Base-by-base conservation (phyloP, 2,797 vertebrate species). In the Zalophus californianus region DNA sequence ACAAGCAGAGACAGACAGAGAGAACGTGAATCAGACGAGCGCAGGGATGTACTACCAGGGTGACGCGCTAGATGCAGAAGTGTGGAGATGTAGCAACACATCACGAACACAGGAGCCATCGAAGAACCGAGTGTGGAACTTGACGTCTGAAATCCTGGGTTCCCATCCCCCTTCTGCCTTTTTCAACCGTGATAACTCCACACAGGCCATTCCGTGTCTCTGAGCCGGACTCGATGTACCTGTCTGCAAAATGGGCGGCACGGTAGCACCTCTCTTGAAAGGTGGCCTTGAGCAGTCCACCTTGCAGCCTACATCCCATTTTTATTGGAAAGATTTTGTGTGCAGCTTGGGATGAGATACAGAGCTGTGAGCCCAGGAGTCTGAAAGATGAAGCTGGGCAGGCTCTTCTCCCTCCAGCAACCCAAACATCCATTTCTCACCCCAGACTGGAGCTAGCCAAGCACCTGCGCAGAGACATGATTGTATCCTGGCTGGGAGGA, bases 11-110 rank as follows among this genome's bases (percentile, higher is more conserved):
- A 41, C 12, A 1, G 52, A 35, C 52, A 7, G 77, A 62, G 56
- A 62, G 3, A 35, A 38, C 29, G 3, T 29, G 50, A 70, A 27
- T 7, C 35, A n/a, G 32, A 27, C 2, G 12, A 20, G 64, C 50
- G 11, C 6, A 0, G 11, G 60, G 25, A 73, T 38, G 18, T 25
- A 52, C 50, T 48, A 52, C 9, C 35, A 32, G 62, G 21, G 52
- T 70, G 21, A 38, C 13, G 52, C n/a, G 10, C 58, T 5, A 60
- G 79, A 35, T 8, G 20, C 32, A 56, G 3, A 35, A 35, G 50
- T 5, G 52, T 52, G 56, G 60, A 93, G 21, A 72, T 4, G 13
- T 18, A 20, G 1, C 0, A 0, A 27, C 5, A 9, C 0, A 8
- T 64, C 75, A 20, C 64, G 10, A 70, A n/a, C 8, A 23, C 1